Base-by-base conservation (phyloP, 1,140 invertebrate species). In the Trichonephila clavata region DNA sequence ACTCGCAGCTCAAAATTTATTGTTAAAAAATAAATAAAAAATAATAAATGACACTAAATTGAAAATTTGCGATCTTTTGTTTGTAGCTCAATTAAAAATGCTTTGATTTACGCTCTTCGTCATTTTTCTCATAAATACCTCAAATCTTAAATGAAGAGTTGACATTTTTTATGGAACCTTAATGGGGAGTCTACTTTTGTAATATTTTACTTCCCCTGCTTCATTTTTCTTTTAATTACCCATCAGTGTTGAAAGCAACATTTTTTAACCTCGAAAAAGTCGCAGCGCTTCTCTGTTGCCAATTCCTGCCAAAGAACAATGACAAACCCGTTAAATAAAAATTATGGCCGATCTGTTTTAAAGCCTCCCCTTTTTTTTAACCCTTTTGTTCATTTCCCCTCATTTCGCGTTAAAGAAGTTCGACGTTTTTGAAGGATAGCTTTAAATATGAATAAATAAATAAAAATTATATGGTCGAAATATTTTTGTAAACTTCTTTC, bases 301-400 rank as follows among this genome's bases (percentile, higher is more conserved):
- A 16, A 59, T 83, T 20, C 27, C 57, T n/a, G n/a, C n/a, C 50
- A 7, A 60, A 60, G 27, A 16, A 90, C 68, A 90, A 90, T 90
- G 16, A 2, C 50, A 90, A 80, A 60, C 43, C 50, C 88, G 60
- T 90, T 77, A 80, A 90, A 80, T 43, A 90, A 90, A 90, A 90
- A 80, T 90, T 90, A 90, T 80, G 88, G 88, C 60, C 68, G 57
- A 27, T 27, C 57, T 3, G 24, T 90, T 90, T 90, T n/a, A 90
- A 88, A 65, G 32, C 0, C 57, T 14, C 60, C 10, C 39, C 0
- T 43, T 88, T n/a, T 88, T 88, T 88, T 88, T 27, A 4, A 21
- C 63, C 63, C 7, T 71, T 86, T 86, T 21, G 21, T 59, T 84
- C 57, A 16, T 27, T 86, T 86, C 20, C 43, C 57, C 18, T 39